Percentiles rank a stretch among this genome's conserved stretches.
Conservation (phyloP, 92 coral and sea anemone species). For the Palythoa grandiflora region DNA sequence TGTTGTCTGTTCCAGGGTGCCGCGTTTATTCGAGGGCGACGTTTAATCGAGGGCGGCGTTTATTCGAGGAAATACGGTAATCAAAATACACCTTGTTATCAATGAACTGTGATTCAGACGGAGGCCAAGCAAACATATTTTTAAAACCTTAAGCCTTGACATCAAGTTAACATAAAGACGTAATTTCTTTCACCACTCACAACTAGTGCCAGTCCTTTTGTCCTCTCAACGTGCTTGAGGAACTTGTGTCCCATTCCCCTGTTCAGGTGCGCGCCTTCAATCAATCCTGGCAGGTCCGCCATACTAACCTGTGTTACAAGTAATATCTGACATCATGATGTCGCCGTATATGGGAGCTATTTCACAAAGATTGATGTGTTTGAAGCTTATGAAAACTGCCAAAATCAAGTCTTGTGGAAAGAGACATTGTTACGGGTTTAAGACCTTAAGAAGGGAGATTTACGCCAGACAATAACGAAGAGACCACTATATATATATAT, state of each 20-base stretch:
- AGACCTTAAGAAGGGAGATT: not conserved
- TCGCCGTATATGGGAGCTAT: not conserved
- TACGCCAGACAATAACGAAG: too few relatives aligned
- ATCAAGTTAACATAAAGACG: not conserved
- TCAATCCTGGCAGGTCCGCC: constrained; percentile 94
- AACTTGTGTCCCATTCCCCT: constrained; percentile 94
- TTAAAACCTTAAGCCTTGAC: not conserved
- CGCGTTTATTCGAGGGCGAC: too few relatives aligned
- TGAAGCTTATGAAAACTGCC: too few relatives aligned
- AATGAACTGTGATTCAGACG: too few relatives aligned
- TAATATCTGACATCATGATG: not conserved
- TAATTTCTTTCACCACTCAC: constrained; percentile 52
- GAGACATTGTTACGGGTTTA: not conserved
- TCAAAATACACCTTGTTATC: too few relatives aligned
- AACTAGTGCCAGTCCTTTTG: constrained; percentile 82
- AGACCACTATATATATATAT: too few relatives aligned
- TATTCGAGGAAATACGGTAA: too few relatives aligned
- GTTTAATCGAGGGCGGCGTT: too few relatives aligned
- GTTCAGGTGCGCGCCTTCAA: constrained; percentile 94
- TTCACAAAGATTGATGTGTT: not conserved
- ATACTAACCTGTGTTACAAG: constrained; percentile 74
- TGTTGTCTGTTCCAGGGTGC: too few relatives aligned
- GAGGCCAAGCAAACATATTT: not conserved
- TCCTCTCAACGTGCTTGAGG: constrained; percentile 90
- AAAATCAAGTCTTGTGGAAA: too few relatives aligned